A percentile compares a stretch with the other conserved stretches of the same genome.
phyloP scores from a whole-genome alignment of 2,888 invertebrate species.

The Drosophila borborema region DNA sequence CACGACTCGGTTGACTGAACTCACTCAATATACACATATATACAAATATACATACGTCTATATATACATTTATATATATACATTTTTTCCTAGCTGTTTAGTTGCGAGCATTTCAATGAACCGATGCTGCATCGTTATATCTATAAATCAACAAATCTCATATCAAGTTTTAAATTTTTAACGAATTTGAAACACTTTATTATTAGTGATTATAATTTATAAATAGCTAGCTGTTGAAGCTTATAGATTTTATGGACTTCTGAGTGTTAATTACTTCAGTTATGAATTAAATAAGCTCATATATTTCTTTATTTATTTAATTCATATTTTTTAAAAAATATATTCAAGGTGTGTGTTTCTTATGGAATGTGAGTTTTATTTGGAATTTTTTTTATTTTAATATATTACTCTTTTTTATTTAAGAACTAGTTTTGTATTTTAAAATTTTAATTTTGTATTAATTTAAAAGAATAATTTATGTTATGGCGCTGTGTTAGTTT shows the following conservation, averaged over 20 bases:
- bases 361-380: background rate
- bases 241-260: conserved; percentile 2
- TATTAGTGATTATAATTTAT: conserved; percentile 8
- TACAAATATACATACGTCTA: conserved; percentile 2
- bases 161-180: conserved; percentile 4
- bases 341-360: background rate
- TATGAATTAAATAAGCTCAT: background rate
- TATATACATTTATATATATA: background rate
- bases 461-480: background rate
- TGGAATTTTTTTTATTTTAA: background rate
- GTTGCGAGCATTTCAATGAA: conserved; percentile 60
- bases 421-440: background rate
- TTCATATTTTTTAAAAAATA: background rate
- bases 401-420: background rate
- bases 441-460: background rate
- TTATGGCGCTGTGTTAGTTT: background rate
- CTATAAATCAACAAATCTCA: conserved; percentile 25
- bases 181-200: conserved; percentile 11
- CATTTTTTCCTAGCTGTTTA: conserved; percentile 16
- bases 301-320: background rate
- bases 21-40: conserved; percentile 15
- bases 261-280: background rate
- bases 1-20: conserved; percentile 71
- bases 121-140: conserved; percentile 39
- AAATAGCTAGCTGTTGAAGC: background rate